phyloP scores from a whole-genome alignment of 1,140 invertebrate genomes.

The Paraescarpia echinospica region DNA sequence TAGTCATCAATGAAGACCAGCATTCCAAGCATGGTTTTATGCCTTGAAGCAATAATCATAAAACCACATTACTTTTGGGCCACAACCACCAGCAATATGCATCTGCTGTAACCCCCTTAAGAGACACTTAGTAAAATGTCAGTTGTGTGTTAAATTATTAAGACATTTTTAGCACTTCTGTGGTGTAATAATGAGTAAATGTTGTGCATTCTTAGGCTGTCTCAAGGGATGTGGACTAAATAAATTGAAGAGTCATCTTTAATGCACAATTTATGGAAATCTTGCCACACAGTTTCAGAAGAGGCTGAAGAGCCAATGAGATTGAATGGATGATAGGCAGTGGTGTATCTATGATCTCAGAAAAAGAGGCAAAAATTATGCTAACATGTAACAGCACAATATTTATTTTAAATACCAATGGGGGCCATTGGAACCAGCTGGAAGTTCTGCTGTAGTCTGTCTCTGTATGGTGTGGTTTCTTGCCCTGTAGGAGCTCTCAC shows the following conservation, averaged over 20 bases:
- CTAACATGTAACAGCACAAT: too few species aligned
- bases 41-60: neutral
- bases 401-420: too few species aligned
- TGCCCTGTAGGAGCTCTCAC: conserved; percentile 60
- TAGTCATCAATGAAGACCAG: neutral
- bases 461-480: neutral
- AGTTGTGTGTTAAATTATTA: neutral
- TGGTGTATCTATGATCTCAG: too few species aligned
- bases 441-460: neutral
- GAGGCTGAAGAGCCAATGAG: too few species aligned
- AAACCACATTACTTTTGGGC: neutral
- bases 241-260: too few species aligned
- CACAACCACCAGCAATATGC: neutral
- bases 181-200: neutral
- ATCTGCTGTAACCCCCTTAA: neutral
- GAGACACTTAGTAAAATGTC: neutral
- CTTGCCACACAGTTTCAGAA: too few species aligned
- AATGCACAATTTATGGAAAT: too few species aligned
- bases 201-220: neutral
- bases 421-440: too few species aligned
- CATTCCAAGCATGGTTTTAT: neutral
- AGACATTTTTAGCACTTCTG: neutral
- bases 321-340: too few species aligned
- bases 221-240: neutral
- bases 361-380: too few species aligned